Percentiles rank a stretch among this genome's conserved stretches.
Conservation (phyloP, 1,140 invertebrate genomes). For the Dufourea novaeangliae region DNA sequence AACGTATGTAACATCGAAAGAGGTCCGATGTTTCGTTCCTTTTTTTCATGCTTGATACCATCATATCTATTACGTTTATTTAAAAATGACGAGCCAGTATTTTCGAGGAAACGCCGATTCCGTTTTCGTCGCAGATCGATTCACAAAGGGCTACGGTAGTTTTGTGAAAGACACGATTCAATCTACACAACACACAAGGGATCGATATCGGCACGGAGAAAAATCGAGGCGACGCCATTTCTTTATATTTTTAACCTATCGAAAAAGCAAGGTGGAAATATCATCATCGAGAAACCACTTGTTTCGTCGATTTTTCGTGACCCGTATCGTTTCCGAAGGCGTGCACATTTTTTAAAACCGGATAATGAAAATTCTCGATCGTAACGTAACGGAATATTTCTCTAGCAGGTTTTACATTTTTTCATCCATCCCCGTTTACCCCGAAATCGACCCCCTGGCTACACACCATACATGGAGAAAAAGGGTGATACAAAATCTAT, state of each 20-base stretch:
- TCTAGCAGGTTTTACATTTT: too few species aligned
- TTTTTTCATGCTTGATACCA: neutral
- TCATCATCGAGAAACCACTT: neutral
- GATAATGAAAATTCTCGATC: too few species aligned
- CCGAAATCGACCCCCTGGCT: conserved; percentile 54
- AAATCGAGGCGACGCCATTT: too few species aligned
- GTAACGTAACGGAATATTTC: too few species aligned
- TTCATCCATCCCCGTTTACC: neutral
- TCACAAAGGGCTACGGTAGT: conserved; percentile 69
- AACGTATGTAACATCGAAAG: conserved; percentile 35
- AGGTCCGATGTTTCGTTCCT: neutral
- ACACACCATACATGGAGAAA: conserved; percentile 72
- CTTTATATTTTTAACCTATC: too few species aligned
- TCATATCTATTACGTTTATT: too few species aligned
- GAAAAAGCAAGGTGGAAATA: too few species aligned
- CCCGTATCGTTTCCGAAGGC: neutral
- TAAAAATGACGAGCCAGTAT: conserved; percentile 12
- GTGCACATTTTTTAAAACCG: too few species aligned
- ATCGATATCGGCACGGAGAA: conserved; percentile 44
- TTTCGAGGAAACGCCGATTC: conserved; percentile 36
- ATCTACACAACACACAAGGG: conserved; percentile 64
- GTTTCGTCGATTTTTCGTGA: neutral
- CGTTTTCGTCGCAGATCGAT: conserved; percentile 62
- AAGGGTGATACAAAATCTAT: conserved; percentile 77
- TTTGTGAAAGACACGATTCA: conserved; percentile 76